phyloP scores from a whole-genome alignment of 2,113 vertebrate species.

The Chelonoidis abingdonii region DNA sequence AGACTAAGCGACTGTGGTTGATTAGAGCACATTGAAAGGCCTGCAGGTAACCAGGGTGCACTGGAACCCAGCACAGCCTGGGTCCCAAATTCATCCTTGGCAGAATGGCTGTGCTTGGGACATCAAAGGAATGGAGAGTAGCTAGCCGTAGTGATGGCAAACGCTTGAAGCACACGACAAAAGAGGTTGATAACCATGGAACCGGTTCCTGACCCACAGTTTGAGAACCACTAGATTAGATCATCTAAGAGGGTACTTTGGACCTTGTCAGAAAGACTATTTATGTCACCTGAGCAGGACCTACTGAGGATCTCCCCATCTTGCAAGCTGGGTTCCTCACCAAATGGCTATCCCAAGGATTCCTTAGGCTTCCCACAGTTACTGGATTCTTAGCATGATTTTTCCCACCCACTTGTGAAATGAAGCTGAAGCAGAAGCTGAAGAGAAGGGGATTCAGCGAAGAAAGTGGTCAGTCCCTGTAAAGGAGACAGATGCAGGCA shows the following conservation, averaged over 20 bases:
- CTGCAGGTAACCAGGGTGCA: rapidly evolving
- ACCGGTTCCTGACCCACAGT: too few species aligned
- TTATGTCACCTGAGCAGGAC: neutral
- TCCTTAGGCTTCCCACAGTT: neutral
- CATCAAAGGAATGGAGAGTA: neutral
- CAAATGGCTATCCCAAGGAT: neutral
- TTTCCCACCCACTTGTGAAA: neutral
- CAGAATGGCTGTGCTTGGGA: neutral
- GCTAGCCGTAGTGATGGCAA: rapidly evolving
- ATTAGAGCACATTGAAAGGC: rapidly evolving
- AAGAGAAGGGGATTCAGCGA: rapidly evolving
- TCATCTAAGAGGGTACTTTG: neutral
- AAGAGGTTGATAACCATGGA: neutral
- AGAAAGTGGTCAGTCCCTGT: neutral
- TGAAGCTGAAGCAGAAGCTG: neutral
- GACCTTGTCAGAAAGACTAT: neutral
- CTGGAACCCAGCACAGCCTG: rapidly evolving
- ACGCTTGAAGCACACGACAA: neutral
- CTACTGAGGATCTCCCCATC: neutral
- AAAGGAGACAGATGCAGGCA: rapidly evolving
- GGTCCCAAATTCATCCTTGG: neutral
- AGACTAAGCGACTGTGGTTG: too few species aligned
- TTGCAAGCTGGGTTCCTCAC: neutral
- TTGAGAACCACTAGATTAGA: too few species aligned
- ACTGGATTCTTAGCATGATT: neutral